Conservation (phyloP, 2,113 vertebrate genomes). For the Bombycilla garrulus region DNA sequence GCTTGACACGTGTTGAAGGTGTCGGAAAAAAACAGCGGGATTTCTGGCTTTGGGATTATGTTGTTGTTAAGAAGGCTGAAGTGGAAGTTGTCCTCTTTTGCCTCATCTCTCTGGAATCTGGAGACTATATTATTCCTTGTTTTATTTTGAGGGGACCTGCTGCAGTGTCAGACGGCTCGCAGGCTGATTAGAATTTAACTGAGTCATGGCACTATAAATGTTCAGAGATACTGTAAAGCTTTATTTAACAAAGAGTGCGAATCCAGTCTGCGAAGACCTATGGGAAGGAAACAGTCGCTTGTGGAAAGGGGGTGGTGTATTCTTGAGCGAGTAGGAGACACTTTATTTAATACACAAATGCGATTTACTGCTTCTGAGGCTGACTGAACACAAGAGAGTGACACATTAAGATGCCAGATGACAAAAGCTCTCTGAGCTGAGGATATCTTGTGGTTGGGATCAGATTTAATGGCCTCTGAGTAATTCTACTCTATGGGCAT, state of each 20-base stretch:
- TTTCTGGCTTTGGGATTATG: not conserved
- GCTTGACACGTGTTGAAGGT: constrained; percentile 53
- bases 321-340: not conserved
- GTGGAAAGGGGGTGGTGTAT: not conserved
- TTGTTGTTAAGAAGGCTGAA: not conserved
- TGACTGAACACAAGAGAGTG: not conserved
- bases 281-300: not conserved
- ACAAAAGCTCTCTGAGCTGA: not conserved
- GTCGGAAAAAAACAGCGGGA: not conserved
- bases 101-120: not conserved
- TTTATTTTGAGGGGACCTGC: constrained; percentile 15
- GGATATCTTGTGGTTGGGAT: not conserved
- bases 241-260: not conserved
- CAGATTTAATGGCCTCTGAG: not conserved
- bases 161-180: constrained; percentile 21
- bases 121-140: not conserved
- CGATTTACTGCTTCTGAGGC: not conserved
- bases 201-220: constrained; percentile 45
- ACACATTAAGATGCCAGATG: not conserved
- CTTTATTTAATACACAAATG: not conserved
- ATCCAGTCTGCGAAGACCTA: not conserved
- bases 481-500: not conserved
- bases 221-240: constrained; percentile 12
- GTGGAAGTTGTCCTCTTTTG: not conserved
- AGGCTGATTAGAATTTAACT: constrained; percentile 56